Evolutionary conservation across 1,140 invertebrate species (phyloP).

Genomic region (Drosophila asahinai): DNA sequence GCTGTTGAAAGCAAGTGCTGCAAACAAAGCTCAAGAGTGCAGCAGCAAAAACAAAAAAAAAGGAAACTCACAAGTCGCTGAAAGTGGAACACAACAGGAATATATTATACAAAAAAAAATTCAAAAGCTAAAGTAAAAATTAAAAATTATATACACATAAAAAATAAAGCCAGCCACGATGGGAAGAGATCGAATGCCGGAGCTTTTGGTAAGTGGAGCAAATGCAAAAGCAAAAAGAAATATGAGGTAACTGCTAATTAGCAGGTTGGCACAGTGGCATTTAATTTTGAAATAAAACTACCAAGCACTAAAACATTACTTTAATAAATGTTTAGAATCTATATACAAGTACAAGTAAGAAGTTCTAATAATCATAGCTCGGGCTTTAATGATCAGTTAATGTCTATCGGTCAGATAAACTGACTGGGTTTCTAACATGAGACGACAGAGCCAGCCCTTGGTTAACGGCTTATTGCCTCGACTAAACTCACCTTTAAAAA

Average conservation of each 20-base stretch:
- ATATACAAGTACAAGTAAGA: too few species aligned
- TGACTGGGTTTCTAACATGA: too few species aligned
- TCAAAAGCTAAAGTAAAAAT: not conserved
- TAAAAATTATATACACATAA: conserved; percentile 7
- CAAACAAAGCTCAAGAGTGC: conserved; percentile 27
- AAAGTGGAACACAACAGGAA: conserved; percentile 1
- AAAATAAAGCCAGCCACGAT: conserved; percentile 34
- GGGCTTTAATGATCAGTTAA: not conserved
- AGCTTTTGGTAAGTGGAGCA: conserved; percentile 77
- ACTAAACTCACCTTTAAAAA: not conserved
- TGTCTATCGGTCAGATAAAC: not conserved
- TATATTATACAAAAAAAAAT: conserved; percentile 21
- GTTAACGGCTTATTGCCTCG: not conserved
- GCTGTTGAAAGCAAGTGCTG: conserved; percentile 27
- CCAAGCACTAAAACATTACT: too few species aligned
- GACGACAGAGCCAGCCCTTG: not conserved
- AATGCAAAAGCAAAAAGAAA: conserved; percentile 23
- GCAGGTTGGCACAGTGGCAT: conserved; percentile 15
- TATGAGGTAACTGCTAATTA: conserved; percentile 45
- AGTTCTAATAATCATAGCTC: not conserved
- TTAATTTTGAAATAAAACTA: not conserved
- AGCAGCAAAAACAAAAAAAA: conserved; percentile 14
- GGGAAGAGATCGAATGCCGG: conserved; percentile 80
- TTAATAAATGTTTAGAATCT: not conserved
- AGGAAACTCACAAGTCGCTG: conserved; percentile 10